Percentiles rank a stretch among this genome's conserved stretches.
Conservation (phyloP, 2,888 invertebrate genomes). For the Piscicola geometra region DNA sequence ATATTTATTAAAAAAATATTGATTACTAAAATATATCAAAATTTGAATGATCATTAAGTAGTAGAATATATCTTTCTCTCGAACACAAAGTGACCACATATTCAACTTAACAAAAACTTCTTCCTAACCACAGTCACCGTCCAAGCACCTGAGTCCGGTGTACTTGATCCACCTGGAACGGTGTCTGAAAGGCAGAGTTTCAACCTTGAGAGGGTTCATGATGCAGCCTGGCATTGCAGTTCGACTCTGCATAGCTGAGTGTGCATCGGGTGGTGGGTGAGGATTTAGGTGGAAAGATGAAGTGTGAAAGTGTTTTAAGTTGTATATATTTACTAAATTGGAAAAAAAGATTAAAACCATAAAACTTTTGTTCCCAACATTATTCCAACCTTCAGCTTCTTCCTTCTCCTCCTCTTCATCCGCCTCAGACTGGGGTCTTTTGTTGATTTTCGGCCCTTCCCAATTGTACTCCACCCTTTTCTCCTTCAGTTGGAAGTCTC, state of each 20-base stretch:
- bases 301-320: constrained; percentile 18
- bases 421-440: too few relatives aligned
- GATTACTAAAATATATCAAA: too few relatives aligned
- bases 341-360: too few relatives aligned
- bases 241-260: background rate
- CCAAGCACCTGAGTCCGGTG: constrained; percentile 22
- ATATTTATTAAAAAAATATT: too few relatives aligned
- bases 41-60: too few relatives aligned
- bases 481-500: constrained; percentile 41
- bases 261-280: too few relatives aligned
- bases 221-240: constrained; percentile 16
- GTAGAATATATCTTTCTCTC: too few relatives aligned
- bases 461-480: constrained; percentile 40
- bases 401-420: constrained; percentile 3
- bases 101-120: too few relatives aligned
- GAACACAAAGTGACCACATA: too few relatives aligned
- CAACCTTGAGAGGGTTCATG: constrained; percentile 12
- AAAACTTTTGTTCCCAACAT: too few relatives aligned
- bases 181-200: constrained; percentile 16
- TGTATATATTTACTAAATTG: too few relatives aligned
- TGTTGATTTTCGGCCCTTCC: constrained; percentile 7
- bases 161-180: constrained; percentile 16
- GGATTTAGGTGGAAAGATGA: background rate
- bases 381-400: background rate
- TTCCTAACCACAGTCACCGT: too few relatives aligned